Evolutionary conservation across 2,113 vertebrate genomes (phyloP).

Genomic region (Eubucco bourcierii): DNA sequence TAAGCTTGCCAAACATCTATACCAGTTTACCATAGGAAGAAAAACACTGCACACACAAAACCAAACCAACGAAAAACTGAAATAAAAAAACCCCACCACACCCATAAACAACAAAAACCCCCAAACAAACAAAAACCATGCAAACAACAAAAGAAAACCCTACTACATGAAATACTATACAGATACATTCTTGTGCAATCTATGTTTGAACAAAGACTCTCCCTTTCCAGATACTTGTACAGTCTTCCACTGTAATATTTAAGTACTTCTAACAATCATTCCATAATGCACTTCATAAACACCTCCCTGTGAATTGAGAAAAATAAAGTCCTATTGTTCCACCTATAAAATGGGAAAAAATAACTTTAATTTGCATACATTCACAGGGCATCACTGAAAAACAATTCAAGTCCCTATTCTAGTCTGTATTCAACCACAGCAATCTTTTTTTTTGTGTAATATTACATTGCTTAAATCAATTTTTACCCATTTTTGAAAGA

Average conservation of each 20-base stretch:
- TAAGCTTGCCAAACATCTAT: constrained; percentile 3
- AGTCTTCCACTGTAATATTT: background rate
- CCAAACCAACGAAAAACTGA: rapidly evolving
- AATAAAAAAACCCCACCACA: too few species aligned
- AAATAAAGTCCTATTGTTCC: background rate
- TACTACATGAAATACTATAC: background rate
- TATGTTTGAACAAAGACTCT: constrained; percentile 3
- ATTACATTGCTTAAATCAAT: background rate
- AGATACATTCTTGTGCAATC: background rate
- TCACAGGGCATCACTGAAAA: background rate
- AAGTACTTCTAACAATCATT: background rate
- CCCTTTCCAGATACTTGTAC: background rate
- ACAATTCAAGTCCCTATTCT: background rate
- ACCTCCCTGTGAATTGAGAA: background rate
- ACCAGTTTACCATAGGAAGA: background rate
- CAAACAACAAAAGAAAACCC: background rate
- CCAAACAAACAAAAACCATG: too few species aligned
- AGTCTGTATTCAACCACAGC: background rate
- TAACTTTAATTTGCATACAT: background rate
- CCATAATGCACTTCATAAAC: background rate
- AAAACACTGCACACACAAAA: background rate
- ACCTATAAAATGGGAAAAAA: background rate
- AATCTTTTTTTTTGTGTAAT: background rate
- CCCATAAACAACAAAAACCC: too few species aligned
- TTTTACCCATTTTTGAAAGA: background rate